Evolutionary conservation across 2,797 vertebrate species (phyloP).

Genomic region (Iguana delicatissima): DNA sequence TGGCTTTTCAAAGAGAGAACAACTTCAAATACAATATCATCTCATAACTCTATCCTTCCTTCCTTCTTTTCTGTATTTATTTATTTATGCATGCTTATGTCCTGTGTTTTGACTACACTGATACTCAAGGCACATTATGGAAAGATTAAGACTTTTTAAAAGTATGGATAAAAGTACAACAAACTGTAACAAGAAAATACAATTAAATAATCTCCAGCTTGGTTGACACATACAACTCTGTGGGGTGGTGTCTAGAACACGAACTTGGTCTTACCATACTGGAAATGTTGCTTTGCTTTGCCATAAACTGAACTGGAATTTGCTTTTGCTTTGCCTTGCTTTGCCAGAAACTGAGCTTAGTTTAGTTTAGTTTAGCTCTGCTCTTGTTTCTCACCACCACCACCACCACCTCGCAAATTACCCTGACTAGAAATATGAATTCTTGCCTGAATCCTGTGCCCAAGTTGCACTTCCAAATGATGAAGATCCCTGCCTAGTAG

Average conservation of each 20-base stretch:
- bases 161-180: too few relatives aligned
- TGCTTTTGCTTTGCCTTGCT: not conserved
- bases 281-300: not conserved
- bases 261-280: not conserved
- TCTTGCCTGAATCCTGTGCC: not conserved
- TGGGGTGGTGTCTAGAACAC: not conserved
- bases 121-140: too few relatives aligned
- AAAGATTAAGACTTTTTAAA: too few relatives aligned
- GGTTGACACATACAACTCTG: not conserved
- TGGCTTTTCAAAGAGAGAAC: not conserved
- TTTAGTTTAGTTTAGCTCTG: not conserved
- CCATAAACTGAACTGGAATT: not conserved
- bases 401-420: too few relatives aligned
- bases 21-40: not conserved
- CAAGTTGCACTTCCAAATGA: not conserved
- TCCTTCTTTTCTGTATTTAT: too few relatives aligned
- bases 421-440: not conserved
- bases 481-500: not conserved
- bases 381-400: not conserved
- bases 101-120: too few relatives aligned
- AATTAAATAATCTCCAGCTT: not conserved
- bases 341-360: not conserved
- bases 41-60: too few relatives aligned
- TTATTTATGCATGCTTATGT: too few relatives aligned
- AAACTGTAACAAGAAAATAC: too few relatives aligned